Evolutionary conservation across 2,797 vertebrate species (phyloP).

Genomic region (Xyrichtys novacula): DNA sequence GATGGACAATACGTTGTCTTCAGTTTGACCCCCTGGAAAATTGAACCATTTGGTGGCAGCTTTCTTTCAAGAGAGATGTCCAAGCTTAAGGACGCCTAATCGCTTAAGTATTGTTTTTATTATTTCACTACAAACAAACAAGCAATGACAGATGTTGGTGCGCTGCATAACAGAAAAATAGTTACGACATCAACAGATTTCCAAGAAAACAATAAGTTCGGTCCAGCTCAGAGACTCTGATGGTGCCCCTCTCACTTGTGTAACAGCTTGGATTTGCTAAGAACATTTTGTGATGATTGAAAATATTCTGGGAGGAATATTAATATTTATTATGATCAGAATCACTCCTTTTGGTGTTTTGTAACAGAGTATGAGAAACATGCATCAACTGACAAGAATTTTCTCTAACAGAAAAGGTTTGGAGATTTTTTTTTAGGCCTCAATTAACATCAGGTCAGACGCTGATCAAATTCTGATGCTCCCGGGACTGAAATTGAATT

Average conservation of each 20-base stretch:
- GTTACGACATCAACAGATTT: neutral
- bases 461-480: conserved; percentile 18
- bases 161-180: neutral
- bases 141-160: neutral
- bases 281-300: neutral
- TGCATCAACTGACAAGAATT: neutral
- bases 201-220: neutral
- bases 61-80: neutral
- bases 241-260: too few relatives aligned
- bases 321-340: too few relatives aligned
- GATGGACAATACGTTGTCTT: neutral
- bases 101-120: neutral
- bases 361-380: neutral
- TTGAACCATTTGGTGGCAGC: neutral
- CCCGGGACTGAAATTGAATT: conserved; percentile 27
- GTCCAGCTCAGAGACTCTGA: neutral
- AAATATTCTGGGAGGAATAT: too few relatives aligned
- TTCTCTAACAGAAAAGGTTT: neutral
- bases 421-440: conserved; percentile 20
- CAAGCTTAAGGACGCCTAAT: too few relatives aligned
- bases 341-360: too few relatives aligned
- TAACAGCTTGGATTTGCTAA: too few relatives aligned
- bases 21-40: too few relatives aligned
- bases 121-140: neutral
- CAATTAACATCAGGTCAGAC: conserved; percentile 14